A percentile compares a stretch with the other conserved stretches of the same genome.
Evolutionary conservation across 2,888 invertebrate genomes (phyloP).

Genomic region (Hirudinaria manillensis): DNA sequence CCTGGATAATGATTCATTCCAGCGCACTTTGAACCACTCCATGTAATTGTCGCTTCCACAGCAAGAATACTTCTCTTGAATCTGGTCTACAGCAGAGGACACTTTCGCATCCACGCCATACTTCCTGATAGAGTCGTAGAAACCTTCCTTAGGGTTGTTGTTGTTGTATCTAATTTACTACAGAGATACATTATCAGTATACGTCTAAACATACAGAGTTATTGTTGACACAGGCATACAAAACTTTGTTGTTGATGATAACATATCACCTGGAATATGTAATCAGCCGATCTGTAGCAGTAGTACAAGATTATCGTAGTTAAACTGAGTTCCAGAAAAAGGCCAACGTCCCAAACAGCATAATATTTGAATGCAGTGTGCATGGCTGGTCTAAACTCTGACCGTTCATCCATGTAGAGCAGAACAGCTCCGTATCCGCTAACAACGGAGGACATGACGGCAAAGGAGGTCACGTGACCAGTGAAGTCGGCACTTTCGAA

Average conservation of each 20-base stretch:
- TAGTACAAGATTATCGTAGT: slow-evolving; percentile 1
- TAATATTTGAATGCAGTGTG: not conserved
- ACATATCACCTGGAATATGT: not conserved
- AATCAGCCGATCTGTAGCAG: not conserved
- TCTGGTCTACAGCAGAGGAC: not conserved
- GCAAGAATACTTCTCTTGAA: not conserved
- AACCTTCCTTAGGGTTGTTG: not conserved
- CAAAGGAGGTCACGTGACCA: not conserved
- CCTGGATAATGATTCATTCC: not conserved
- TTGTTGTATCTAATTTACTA: too few species aligned
- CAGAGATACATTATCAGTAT: too few species aligned
- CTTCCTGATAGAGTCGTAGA: not conserved
- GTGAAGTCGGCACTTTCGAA: not conserved
- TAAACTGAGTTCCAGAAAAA: not conserved
- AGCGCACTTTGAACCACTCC: slow-evolving; percentile 8
- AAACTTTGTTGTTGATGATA: too few species aligned
- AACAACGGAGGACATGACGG: not conserved
- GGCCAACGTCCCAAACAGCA: not conserved
- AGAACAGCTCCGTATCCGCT: slow-evolving; percentile 9
- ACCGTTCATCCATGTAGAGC: not conserved
- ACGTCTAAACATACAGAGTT: too few species aligned
- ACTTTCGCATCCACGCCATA: not conserved
- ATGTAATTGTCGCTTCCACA: slow-evolving; percentile 8
- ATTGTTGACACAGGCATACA: too few species aligned
- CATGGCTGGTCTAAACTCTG: not conserved